A percentile compares a stretch with the other conserved stretches of the same genome.
Conservation (phyloP, 2,888 invertebrate genomes). For the Lycaena phlaeas region DNA sequence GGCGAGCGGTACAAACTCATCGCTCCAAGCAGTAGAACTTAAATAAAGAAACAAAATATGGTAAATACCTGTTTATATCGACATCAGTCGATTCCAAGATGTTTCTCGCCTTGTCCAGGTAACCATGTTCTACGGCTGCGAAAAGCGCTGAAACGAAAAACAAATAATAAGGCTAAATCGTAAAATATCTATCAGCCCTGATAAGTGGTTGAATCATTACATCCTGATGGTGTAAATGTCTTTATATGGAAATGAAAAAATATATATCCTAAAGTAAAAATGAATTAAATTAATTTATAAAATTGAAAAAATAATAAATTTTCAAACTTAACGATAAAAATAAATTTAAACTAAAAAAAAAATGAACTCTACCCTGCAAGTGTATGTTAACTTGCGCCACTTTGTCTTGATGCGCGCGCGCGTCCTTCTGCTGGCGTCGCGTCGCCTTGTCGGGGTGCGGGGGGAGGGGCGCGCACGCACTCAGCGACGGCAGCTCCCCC, state of each 20-base stretch:
- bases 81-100: conserved; percentile 94
- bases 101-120: conserved; percentile 91
- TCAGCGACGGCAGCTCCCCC: conserved; percentile 65
- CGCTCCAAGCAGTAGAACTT: no score
- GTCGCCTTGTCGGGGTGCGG: conserved; percentile 75
- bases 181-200: no score
- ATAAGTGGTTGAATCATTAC: no score
- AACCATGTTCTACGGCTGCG: conserved; percentile 96
- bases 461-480: conserved; percentile 67
- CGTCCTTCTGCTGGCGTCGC: conserved; percentile 71
- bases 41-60: no score
- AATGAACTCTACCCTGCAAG: conserved; percentile 81
- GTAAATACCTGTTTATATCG: conserved; percentile 95
- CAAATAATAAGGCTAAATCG: no score
- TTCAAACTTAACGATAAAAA: no score
- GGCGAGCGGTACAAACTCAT: no score
- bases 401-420: conserved; percentile 82
- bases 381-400: conserved; percentile 86
- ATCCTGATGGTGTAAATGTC: no score
- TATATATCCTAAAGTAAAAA: conserved; percentile 7
- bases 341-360: conserved; percentile 10
- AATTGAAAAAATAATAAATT: background rate
- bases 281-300: background rate
- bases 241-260: no score
- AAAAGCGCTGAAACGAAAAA: conserved; percentile 88